Evolutionary conservation across 2,888 invertebrate species (phyloP).

Genomic region (Rhagonycha lutea): DNA sequence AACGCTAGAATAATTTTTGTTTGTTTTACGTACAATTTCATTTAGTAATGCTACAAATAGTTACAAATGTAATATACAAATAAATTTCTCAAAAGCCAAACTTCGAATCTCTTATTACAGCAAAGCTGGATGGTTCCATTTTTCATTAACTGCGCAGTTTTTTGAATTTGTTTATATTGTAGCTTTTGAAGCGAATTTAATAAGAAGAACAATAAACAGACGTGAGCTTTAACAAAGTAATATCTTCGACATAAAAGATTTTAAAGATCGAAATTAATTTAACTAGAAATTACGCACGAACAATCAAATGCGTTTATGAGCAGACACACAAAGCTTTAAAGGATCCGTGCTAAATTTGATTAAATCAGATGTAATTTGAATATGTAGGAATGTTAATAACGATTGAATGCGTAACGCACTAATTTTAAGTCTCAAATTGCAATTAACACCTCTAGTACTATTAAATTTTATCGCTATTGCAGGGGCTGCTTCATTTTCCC

Average conservation of each 20-base stretch:
- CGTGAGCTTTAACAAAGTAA: background rate
- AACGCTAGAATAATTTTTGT: too few relatives aligned
- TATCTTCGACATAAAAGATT: background rate
- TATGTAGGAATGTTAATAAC: constrained; percentile 23
- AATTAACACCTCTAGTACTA: background rate
- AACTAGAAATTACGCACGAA: constrained; percentile 22
- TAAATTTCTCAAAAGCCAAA: too few relatives aligned
- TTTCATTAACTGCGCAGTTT: background rate
- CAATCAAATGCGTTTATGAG: constrained; percentile 21
- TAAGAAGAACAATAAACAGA: background rate
- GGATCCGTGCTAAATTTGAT: constrained; percentile 17
- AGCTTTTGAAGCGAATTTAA: background rate
- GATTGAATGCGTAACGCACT: constrained; percentile 9
- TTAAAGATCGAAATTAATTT: constrained; percentile 6
- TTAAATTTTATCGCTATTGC: constrained; percentile 1
- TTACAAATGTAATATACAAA: too few relatives aligned
- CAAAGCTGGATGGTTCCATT: background rate
- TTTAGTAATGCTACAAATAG: too few relatives aligned
- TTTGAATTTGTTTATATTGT: background rate
- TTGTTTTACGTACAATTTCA: too few relatives aligned
- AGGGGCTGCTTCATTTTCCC: background rate
- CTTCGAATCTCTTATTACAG: too few relatives aligned
- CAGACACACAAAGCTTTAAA: constrained; percentile 11
- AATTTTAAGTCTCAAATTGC: background rate
- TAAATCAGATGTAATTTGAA: constrained; percentile 23